Conservation (phyloP, 2,888 invertebrate species). For the Eulithis prunata region DNA sequence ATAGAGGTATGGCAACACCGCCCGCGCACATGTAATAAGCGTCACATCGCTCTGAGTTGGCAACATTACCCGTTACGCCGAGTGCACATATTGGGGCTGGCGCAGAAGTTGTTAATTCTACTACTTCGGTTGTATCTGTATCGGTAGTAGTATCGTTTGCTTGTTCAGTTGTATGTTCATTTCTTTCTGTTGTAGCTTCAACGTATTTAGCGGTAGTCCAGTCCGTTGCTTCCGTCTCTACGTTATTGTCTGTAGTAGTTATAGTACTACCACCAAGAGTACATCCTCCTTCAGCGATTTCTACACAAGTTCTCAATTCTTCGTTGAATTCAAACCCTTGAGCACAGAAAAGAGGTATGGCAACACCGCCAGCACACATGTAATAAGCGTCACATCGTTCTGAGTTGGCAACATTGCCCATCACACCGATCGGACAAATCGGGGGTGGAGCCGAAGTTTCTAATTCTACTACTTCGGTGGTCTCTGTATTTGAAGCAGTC, state of each 20-base stretch:
- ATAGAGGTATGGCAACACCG: constrained; percentile 34
- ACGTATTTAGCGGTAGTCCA: neutral
- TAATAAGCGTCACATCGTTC: constrained; percentile 4
- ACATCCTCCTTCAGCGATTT: constrained; percentile 41
- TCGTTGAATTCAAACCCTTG: neutral
- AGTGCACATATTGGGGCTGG: constrained; percentile 38
- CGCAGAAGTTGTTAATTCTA: neutral
- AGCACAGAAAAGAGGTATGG: neutral
- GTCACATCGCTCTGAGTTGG: constrained; percentile 47
- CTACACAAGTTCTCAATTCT: constrained; percentile 28
- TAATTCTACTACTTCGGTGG: neutral
- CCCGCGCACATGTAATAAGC: constrained; percentile 48
- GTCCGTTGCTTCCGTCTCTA: neutral
- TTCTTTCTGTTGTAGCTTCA: neutral
- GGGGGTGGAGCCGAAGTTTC: neutral
- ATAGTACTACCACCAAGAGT: constrained; percentile 15
- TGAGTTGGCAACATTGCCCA: constrained; percentile 32
- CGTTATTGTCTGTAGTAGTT: neutral
- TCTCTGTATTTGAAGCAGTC: neutral
- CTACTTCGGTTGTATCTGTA: neutral
- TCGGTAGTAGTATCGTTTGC: too few species aligned
- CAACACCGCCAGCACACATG: constrained; percentile 1
- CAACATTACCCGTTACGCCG: constrained; percentile 44
- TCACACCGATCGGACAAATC: constrained; percentile 42
- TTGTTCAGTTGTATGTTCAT: neutral